Evolutionary conservation across 2,888 invertebrate species (phyloP), one percentile per base, ranked within the genome.

Genomic region (Pterostichus niger): DNA sequence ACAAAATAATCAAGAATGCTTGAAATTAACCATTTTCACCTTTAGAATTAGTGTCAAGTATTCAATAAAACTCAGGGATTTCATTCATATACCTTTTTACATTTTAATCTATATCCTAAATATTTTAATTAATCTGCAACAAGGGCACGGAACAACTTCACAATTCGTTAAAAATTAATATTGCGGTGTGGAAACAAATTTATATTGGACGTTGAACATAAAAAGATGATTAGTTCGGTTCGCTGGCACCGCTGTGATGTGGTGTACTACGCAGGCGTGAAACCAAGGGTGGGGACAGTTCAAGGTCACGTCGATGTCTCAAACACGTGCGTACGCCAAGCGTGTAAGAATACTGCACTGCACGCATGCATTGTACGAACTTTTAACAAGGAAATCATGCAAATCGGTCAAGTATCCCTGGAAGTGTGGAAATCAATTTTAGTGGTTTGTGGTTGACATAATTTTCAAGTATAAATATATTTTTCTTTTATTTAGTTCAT

Each of bases 21-120:
- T 64, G n/a, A 31, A 59, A 59, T 7, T 35, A 35, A 35, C 64
- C n/a, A 64, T 64, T 64, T 64, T 64, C 64, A 64, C 64, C 64
- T 64, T 35, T 64, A 64, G 64, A 64, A 64, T n/a, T 64, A 64
- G 64, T 64, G 64, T 64, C 64, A 64, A 64, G 64, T 35, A 64
- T 64, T 64, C 35, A 64, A 64, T 64, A 64, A 64, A 64, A 64
- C 64, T 64, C 64, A 64, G 64, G 64, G 64, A 64, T 64, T 59
- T 59, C 31, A 59, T 59, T 59, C 17, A 24, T 4, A 24, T 13
- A 33, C 2, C 49, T n/a, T 13, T 9, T 7, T 40, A 40, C 40
- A 3, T 49, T 49, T 11, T 49, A 7, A 5, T 11, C 4, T 11
- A 49, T 40, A 40, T 7, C 40, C 9, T 40, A 40, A 40, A 7